Evolutionary conservation across 2,113 vertebrate genomes (phyloP).

Genomic region (Panthera uncia): DNA sequence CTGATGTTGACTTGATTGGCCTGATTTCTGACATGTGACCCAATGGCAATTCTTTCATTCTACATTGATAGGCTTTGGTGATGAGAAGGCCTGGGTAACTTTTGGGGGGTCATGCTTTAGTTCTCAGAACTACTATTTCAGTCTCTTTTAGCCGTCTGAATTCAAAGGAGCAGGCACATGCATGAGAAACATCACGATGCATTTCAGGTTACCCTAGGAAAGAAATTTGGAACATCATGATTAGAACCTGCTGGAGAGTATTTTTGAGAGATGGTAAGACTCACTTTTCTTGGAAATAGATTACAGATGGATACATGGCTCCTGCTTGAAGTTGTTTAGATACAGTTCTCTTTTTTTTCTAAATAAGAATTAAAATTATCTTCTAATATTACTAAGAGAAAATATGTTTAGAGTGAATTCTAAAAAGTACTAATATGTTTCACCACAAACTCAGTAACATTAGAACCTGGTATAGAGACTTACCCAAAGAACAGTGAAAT

Average conservation of each 20-base stretch:
- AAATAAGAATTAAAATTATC: neutral
- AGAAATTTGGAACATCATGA: neutral
- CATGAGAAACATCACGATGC: neutral
- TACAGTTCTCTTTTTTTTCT: neutral
- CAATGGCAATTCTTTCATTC: neutral
- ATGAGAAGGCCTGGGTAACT: neutral
- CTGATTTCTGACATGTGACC: neutral
- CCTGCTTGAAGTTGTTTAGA: neutral
- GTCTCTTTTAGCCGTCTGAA: neutral
- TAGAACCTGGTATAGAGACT: neutral
- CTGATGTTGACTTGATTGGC: neutral
- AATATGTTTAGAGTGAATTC: neutral
- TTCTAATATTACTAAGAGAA: neutral
- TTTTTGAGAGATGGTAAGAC: neutral
- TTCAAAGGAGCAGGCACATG: neutral
- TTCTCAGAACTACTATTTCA: neutral
- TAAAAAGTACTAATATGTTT: neutral
- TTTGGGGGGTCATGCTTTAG: neutral
- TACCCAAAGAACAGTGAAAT: neutral
- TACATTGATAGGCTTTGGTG: neutral
- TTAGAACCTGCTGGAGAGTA: neutral
- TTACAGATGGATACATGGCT: neutral
- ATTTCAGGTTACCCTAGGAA: neutral
- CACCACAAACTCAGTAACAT: neutral
- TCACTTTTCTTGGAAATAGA: constrained; percentile 26